phyloP scores from a whole-genome alignment of 2,888 invertebrate genomes.

The Frankliniella intonsa region DNA sequence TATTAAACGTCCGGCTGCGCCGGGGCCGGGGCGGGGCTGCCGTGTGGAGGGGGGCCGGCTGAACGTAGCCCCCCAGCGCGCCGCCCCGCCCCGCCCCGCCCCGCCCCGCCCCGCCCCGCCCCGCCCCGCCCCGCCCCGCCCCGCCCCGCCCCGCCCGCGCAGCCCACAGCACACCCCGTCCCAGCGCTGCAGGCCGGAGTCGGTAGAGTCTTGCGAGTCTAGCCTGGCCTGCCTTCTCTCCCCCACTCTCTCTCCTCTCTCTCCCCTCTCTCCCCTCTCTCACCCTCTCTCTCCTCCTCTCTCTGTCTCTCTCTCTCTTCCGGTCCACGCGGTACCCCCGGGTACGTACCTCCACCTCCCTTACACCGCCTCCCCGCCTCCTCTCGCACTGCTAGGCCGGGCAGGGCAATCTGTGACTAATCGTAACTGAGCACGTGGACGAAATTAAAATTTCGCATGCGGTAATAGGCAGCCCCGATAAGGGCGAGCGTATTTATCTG shows the following conservation, averaged over 20 bases:
- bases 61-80: not conserved
- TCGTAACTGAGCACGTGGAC: not conserved
- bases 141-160: too few species aligned
- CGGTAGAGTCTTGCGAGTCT: too few species aligned
- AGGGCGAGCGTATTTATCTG: not conserved
- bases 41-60: not conserved
- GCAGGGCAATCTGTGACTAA: not conserved
- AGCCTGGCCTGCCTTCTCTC: too few species aligned
- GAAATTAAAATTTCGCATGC: conserved; percentile 20
- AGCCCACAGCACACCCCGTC: too few species aligned
- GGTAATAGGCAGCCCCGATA: not conserved
- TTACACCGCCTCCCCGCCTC: too few species aligned
- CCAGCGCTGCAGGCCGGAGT: too few species aligned
- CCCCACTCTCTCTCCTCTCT: too few species aligned
- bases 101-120: not conserved
- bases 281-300: too few species aligned
- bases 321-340: too few species aligned
- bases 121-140: not conserved
- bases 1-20: conserved; percentile 1
- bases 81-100: not conserved
- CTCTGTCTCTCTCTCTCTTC: too few species aligned
- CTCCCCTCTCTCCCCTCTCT: too few species aligned
- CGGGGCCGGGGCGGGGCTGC: not conserved
- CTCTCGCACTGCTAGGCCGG: not conserved
- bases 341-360: too few species aligned